These are phyloP conservation scores for Monochamus alternatus DNA, from an alignment of 2,888 invertebrate species.

Conservation along the genomic window DNA sequence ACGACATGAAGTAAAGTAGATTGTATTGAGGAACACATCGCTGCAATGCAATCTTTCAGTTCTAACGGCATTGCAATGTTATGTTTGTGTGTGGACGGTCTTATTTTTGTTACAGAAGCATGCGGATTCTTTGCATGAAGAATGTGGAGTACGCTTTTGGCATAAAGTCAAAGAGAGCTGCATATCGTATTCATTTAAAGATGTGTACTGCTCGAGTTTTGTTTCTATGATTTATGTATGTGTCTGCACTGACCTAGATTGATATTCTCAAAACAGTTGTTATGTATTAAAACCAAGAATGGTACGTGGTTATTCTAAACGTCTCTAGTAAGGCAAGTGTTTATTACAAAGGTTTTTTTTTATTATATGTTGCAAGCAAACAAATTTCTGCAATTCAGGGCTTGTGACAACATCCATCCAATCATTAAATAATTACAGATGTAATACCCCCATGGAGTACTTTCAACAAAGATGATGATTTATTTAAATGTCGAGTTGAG, in stretches of 20 bases:
- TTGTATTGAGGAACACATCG: conserved; percentile 1
- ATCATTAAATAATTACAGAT: too few relatives aligned
- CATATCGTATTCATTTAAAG: not conserved
- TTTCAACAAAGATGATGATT: too few relatives aligned
- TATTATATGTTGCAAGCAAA: too few relatives aligned
- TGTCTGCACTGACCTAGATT: not conserved
- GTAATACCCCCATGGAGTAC: too few relatives aligned
- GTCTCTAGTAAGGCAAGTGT: too few relatives aligned
- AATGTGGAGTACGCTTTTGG: not conserved
- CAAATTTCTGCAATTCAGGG: too few relatives aligned
- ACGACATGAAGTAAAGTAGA: conserved; percentile 14
- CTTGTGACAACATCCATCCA: too few relatives aligned
- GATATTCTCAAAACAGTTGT: too few relatives aligned
- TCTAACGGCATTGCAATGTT: not conserved
- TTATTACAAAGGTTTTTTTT: too few relatives aligned
- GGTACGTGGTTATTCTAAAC: too few relatives aligned
- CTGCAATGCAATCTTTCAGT: not conserved
- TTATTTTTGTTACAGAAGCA: not conserved
- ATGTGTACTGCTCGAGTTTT: not conserved
- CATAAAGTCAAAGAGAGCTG: not conserved
- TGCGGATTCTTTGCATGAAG: not conserved
- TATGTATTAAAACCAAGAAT: too few relatives aligned
- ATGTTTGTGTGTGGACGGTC: not conserved
- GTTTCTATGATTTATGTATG: not conserved
- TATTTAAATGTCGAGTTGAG: too few relatives aligned